Percentiles rank a stretch among this genome's conserved stretches.
These are phyloP conservation scores for Mythimna ferrago DNA, from an alignment of 2,888 invertebrate genomes.

Conservation along the genomic window DNA sequence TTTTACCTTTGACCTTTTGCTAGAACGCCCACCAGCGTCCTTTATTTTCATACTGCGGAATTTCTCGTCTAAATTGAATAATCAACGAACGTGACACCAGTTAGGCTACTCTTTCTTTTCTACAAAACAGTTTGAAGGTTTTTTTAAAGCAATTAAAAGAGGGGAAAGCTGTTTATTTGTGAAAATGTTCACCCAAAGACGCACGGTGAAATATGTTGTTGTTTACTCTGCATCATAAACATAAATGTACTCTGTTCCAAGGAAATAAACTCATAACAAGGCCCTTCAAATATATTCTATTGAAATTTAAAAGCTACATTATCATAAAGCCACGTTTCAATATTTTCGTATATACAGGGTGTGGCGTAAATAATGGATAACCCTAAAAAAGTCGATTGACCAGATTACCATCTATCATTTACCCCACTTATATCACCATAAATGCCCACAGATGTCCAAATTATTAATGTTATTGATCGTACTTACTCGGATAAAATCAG, in stretches of 20 bases:
- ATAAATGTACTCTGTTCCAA: background rate
- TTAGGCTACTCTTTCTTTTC: background rate
- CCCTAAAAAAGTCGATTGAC: too few relatives aligned
- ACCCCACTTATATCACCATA: too few relatives aligned
- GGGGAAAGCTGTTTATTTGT: background rate
- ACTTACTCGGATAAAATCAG: too few relatives aligned
- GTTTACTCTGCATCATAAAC: background rate
- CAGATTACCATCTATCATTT: too few relatives aligned
- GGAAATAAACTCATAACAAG: background rate
- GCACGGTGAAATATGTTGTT: too few relatives aligned
- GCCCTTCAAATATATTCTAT: too few relatives aligned
- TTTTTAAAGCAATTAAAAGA: slow-evolving; percentile 2
- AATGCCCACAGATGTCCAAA: too few relatives aligned
- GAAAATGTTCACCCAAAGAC: background rate
- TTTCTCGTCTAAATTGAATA: slow-evolving; percentile 43
- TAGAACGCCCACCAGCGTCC: slow-evolving; percentile 54
- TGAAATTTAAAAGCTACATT: background rate
- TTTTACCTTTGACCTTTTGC: slow-evolving; percentile 75
- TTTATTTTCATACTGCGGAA: slow-evolving; percentile 51
- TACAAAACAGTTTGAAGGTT: slow-evolving; percentile 6
- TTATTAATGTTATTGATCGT: too few relatives aligned
- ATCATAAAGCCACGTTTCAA: background rate
- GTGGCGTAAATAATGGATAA: too few relatives aligned
- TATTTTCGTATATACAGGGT: background rate
- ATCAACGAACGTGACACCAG: slow-evolving; percentile 26